Percentiles rank a stretch among this genome's conserved stretches.
Conservation (phyloP, 1,140 invertebrate species). For the Drosophila takahashii region DNA sequence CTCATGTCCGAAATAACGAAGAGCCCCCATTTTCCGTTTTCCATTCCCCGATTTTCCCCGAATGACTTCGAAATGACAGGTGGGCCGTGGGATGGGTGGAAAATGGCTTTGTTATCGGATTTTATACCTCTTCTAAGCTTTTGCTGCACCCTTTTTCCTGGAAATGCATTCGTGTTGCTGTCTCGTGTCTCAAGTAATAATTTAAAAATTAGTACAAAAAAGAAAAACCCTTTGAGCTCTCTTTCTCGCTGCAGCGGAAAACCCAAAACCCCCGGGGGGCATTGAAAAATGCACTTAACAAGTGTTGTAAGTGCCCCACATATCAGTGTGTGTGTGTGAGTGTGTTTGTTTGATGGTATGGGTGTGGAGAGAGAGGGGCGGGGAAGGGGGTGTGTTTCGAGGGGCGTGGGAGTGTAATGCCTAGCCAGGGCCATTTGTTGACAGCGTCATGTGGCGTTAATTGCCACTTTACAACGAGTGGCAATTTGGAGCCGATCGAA, state of each 20-base stretch:
- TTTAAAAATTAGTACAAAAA: constrained; percentile 32
- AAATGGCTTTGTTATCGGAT: constrained; percentile 5
- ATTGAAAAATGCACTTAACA: constrained; percentile 61
- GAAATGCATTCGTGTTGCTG: constrained; percentile 14
- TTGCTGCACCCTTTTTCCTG: background rate
- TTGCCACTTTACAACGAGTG: constrained; percentile 67
- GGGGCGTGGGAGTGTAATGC: constrained; percentile 14
- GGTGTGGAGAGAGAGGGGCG: background rate
- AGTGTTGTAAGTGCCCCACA: constrained; percentile 50
- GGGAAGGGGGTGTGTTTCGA: background rate
- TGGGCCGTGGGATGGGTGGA: constrained; percentile 8
- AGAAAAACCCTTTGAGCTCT: background rate
- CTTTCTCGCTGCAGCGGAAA: background rate
- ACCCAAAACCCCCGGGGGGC: background rate
- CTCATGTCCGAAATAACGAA: constrained; percentile 2
- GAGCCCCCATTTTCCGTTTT: background rate
- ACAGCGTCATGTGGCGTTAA: constrained; percentile 67
- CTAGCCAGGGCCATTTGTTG: constrained; percentile 58
- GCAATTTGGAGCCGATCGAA: constrained; percentile 63
- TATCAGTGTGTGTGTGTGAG: constrained; percentile 6
- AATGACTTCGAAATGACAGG: constrained; percentile 11
- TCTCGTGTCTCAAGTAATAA: constrained; percentile 42
- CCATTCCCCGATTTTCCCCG: background rate
- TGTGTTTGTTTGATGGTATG: constrained; percentile 6
- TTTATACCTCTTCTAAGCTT: background rate